These are phyloP conservation scores for Cheilinus undulatus DNA, from an alignment of 2,113 vertebrate genomes.

Conservation along the genomic window DNA sequence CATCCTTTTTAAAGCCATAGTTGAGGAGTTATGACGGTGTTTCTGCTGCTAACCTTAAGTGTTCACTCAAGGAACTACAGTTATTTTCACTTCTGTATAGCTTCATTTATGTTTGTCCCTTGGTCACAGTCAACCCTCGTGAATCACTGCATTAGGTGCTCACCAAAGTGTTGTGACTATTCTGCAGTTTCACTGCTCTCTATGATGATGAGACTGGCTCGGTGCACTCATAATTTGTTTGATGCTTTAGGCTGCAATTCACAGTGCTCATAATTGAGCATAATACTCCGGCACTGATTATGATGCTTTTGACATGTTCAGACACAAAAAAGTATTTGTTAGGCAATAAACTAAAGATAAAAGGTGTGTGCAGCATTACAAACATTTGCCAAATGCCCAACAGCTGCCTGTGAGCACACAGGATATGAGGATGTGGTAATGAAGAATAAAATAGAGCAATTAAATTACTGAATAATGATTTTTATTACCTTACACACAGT, in stretches of 20 bases:
- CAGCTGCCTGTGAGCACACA: slow-evolving; percentile 34
- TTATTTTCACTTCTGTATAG: too few relatives aligned
- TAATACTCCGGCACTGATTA: neutral
- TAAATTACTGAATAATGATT: slow-evolving; percentile 33
- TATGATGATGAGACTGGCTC: too few relatives aligned
- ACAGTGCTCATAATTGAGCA: neutral
- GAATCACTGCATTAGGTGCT: too few relatives aligned
- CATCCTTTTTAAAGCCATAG: too few relatives aligned
- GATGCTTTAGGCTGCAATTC: neutral
- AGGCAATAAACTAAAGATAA: neutral
- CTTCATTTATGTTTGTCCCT: too few relatives aligned
- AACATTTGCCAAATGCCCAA: slow-evolving; percentile 7
- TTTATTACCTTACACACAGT: slow-evolving; percentile 19
- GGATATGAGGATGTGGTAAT: slow-evolving; percentile 34
- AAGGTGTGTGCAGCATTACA: neutral
- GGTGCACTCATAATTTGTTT: neutral
- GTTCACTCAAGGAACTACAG: too few relatives aligned
- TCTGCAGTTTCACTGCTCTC: too few relatives aligned
- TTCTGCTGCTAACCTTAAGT: too few relatives aligned
- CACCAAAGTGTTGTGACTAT: too few relatives aligned
- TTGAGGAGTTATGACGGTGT: too few relatives aligned
- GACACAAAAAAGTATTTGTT: slow-evolving; percentile 4
- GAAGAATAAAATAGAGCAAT: slow-evolving; percentile 25
- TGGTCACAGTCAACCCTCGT: too few relatives aligned
- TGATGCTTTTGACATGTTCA: neutral